Conservation (phyloP, 2,113 vertebrate species). For the Trogon melanurus region DNA sequence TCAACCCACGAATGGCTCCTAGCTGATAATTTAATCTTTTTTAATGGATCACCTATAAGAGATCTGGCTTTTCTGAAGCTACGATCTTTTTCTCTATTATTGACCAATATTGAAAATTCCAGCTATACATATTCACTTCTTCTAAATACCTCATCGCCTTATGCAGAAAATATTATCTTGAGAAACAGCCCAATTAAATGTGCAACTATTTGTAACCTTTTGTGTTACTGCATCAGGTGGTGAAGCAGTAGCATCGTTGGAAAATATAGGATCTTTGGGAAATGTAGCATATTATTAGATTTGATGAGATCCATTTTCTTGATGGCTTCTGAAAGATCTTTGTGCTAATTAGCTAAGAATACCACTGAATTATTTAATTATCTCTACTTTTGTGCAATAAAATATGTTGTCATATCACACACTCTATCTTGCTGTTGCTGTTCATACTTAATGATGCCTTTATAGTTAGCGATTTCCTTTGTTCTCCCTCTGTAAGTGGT, state of each 20-base stretch:
- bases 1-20: neutral
- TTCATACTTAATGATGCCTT: slow-evolving; percentile 74
- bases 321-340: slow-evolving; percentile 74
- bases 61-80: neutral
- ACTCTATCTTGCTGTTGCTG: slow-evolving; percentile 69
- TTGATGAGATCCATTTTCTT: slow-evolving; percentile 75
- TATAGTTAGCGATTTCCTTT: slow-evolving; percentile 76
- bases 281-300: slow-evolving; percentile 47
- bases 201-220: neutral
- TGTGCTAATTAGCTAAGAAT: slow-evolving; percentile 76
- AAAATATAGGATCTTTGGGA: slow-evolving; percentile 31
- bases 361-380: slow-evolving; percentile 80
- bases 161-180: neutral
- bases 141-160: neutral
- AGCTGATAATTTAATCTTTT: neutral
- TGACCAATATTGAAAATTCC: neutral
- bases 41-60: neutral
- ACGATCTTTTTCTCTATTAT: neutral
- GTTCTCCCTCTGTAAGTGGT: slow-evolving; percentile 77
- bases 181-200: neutral
- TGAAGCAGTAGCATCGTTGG: slow-evolving; percentile 1
- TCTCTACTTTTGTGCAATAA: slow-evolving; percentile 73
- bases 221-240: neutral
- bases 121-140: neutral
- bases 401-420: slow-evolving; percentile 78